Conservation (phyloP, 2,888 invertebrate genomes). For the Hyalella azteca region DNA sequence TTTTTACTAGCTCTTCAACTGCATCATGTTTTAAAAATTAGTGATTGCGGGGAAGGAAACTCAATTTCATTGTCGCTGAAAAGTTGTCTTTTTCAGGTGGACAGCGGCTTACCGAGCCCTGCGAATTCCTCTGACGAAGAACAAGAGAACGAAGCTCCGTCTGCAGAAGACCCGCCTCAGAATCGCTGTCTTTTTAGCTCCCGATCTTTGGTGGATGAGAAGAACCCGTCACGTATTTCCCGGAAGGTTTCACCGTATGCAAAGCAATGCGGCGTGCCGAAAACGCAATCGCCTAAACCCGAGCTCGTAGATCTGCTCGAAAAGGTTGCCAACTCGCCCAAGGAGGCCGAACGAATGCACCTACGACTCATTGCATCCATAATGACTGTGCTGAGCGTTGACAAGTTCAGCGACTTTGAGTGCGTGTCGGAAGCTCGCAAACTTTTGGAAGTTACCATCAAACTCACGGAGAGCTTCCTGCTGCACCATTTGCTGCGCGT, state of each 20-base stretch:
- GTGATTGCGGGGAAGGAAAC: no score
- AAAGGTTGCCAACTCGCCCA: not conserved
- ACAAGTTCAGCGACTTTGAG: not conserved
- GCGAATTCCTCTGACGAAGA: not conserved
- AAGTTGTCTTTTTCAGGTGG: not conserved
- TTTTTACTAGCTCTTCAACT: no score
- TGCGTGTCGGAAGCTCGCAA: not conserved
- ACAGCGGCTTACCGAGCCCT: slow-evolving; percentile 10
- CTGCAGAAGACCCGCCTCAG: not conserved
- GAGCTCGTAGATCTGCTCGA: not conserved
- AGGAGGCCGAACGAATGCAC: not conserved
- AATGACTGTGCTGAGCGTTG: not conserved
- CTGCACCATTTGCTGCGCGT: not conserved
- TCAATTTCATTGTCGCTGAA: not conserved
- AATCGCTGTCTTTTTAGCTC: no score
- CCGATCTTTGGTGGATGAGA: no score
- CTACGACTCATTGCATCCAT: not conserved
- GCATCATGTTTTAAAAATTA: no score
- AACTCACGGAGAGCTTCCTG: not conserved
- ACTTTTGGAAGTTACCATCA: not conserved
- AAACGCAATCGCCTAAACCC: not conserved
- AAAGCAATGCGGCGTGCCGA: not conserved
- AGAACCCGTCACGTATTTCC: no score
- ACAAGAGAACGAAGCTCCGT: not conserved
- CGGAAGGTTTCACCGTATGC: no score